A percentile compares a stretch with the other conserved stretches of the same genome.
These are phyloP conservation scores for Tangara arthus DNA, from an alignment of 2,797 vertebrate species.

Conservation along the genomic window DNA sequence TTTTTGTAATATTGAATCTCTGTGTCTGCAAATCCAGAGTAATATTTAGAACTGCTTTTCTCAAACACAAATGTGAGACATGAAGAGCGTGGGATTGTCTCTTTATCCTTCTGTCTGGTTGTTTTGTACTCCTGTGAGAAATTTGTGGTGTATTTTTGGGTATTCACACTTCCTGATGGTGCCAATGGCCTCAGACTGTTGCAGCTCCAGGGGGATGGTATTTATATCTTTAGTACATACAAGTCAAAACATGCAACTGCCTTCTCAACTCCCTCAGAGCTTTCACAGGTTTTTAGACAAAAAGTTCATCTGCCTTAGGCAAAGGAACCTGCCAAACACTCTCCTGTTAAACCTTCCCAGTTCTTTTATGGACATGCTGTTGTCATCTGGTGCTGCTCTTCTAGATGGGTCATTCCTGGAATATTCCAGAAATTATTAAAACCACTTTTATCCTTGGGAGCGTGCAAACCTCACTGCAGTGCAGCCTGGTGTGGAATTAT, in stretches of 20 bases:
- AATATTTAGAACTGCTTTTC: not conserved
- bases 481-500: not conserved
- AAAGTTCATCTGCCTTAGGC: slow-evolving; percentile 6
- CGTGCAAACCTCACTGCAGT: not conserved
- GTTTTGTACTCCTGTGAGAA: not conserved
- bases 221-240: not conserved
- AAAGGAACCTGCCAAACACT: not conserved
- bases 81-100: not conserved
- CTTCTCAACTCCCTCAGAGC: not conserved
- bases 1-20: not conserved
- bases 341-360: not conserved
- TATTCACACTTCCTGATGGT: not conserved
- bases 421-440: not conserved
- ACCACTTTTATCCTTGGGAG: not conserved
- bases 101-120: not conserved
- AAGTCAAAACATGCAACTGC: not conserved
- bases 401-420: not conserved
- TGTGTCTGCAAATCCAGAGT: not conserved
- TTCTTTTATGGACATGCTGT: not conserved
- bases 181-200: not conserved
- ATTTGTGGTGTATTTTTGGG: not conserved
- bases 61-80: not conserved
- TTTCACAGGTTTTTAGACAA: slow-evolving; percentile 13
- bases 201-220: not conserved
- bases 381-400: not conserved